Evolutionary conservation across 2,888 invertebrate genomes (phyloP).

Genomic region (Stenurella melanura): DNA sequence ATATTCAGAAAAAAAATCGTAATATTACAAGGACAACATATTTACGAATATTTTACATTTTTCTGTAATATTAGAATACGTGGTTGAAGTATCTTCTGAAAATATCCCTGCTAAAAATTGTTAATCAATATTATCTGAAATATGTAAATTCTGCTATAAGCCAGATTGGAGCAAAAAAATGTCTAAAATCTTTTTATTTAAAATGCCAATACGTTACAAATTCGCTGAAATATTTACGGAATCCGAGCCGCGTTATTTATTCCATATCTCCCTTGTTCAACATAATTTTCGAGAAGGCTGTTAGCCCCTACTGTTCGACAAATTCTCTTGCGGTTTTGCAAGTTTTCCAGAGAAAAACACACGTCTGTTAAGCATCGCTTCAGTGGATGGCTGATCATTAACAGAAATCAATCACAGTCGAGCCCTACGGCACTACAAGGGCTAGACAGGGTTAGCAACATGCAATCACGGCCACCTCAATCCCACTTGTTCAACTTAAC

Average conservation of each 20-base stretch:
- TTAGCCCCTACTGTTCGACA: conserved; percentile 13
- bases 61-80: too few relatives aligned
- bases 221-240: conserved; percentile 20
- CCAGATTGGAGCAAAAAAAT: neutral
- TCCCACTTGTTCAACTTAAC: conserved; percentile 48
- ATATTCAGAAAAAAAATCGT: too few relatives aligned
- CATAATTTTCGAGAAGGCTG: conserved; percentile 23
- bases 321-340: conserved; percentile 30
- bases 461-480: conserved; percentile 49
- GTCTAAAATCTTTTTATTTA: neutral
- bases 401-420: conserved; percentile 53
- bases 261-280: conserved; percentile 21
- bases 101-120: neutral
- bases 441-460: conserved; percentile 44
- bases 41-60: too few relatives aligned
- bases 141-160: neutral
- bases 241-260: conserved; percentile 22
- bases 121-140: neutral
- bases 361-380: conserved; percentile 39
- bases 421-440: conserved; percentile 38
- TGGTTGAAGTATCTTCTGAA: neutral
- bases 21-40: too few relatives aligned
- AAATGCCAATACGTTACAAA: conserved; percentile 14
- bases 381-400: conserved; percentile 49
- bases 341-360: conserved; percentile 35